Base-by-base conservation (phyloP, 2,797 vertebrate species). In the Tamandua tetradactyla region DNA sequence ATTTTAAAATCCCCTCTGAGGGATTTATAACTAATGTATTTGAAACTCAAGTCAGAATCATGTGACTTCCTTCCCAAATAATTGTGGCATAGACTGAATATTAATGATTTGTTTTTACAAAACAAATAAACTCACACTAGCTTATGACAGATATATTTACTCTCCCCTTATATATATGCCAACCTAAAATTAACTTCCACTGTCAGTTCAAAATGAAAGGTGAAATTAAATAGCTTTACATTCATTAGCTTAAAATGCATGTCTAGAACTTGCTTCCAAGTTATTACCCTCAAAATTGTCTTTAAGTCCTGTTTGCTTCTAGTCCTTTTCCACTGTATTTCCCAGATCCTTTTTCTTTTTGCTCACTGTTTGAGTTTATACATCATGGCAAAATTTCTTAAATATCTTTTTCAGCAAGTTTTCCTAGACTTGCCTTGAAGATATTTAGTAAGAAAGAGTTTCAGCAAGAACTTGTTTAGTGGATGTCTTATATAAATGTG, bases 41-140 rank as follows among this genome's bases (percentile, higher is more conserved):
- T 59, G 42, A 95, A 98, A 96, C 55, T 44, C 81, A 93, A 69
- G 66, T 71, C 25, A 62, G 85, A 95, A 76, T n/a, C 35, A 5
- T 22, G 75, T 95, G 84, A 92, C 35, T 93, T 3, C 22, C 27
- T 66, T 8, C 27, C 89, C 79, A 44, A 35, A 76, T 32, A 5
- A 5, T 15, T 40, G 18, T 55, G 15, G 5, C 74, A 0, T 49
- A 13, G 52, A 66, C 52, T 95, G 61, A 96, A 89, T 47, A 10
- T 44, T 94, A 94, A 80, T 80, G 23, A 71, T 40, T 15, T 57
- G 4, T 85, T 84, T 97, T 96, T 85, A 32, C 8, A 76, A 57
- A 13, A 93, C 10, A 64, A 5, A 52, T 72, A n/a, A 88, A 66
- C 4, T 15, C 62, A 23, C 25, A n/a, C 2, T 14, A 30, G 86